phyloP scores from a whole-genome alignment of 1,140 invertebrate genomes.

The Drosophila tristis region DNA sequence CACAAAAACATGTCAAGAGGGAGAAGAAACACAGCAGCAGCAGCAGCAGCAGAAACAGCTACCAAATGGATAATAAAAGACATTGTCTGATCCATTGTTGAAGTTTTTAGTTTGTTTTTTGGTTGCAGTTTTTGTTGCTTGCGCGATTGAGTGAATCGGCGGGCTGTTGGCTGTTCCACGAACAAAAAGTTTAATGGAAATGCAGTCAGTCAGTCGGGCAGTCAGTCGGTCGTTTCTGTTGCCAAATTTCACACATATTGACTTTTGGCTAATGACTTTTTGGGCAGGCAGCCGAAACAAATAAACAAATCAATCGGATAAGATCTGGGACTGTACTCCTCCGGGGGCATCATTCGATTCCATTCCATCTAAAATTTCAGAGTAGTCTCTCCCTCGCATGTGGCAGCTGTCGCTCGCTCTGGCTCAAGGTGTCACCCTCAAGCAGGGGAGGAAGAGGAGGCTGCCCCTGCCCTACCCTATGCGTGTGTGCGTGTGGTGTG shows the following conservation, averaged over 20 bases:
- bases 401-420: constrained; percentile 38
- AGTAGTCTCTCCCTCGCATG: constrained; percentile 50
- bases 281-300: background rate
- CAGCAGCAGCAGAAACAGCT: background rate
- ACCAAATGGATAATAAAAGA: constrained; percentile 36
- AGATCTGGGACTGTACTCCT: constrained; percentile 61
- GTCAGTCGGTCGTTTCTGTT: background rate
- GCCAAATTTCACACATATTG: constrained; percentile 28
- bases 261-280: constrained; percentile 48
- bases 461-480: constrained; percentile 13
- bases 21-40: constrained; percentile 11
- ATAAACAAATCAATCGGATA: constrained; percentile 40
- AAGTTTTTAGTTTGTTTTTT: constrained; percentile 15
- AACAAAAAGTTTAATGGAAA: constrained; percentile 7
- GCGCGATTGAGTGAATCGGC: constrained; percentile 1
- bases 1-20: constrained; percentile 48
- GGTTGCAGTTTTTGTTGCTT: constrained; percentile 2
- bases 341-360: constrained; percentile 27
- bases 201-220: background rate
- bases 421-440: constrained; percentile 45
- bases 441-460: too few species aligned
- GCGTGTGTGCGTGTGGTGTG: constrained; percentile 31
- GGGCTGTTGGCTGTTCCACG: background rate
- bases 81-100: constrained; percentile 42
- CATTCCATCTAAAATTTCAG: constrained; percentile 38